Base-by-base conservation (phyloP, 1,140 invertebrate species). In the Penaeus vannamei region DNA sequence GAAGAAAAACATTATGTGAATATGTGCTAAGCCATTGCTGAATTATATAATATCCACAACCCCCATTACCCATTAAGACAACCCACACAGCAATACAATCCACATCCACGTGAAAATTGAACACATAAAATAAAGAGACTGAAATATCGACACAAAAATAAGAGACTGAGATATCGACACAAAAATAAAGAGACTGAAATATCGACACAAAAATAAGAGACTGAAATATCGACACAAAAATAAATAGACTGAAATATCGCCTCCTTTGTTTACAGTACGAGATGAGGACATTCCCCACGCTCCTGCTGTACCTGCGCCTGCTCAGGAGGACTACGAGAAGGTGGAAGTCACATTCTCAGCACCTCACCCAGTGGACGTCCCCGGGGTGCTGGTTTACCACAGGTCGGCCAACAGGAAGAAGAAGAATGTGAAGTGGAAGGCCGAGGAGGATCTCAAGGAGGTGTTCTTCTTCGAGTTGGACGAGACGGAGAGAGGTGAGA, bases 381-480 rank as follows among this genome's bases (percentile, higher is more conserved):
- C 46, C 0, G 95, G 96, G 92, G 95, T 96, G 66, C 93, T 96
- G 17, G 93, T 95, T 72, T 94, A 95, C 90, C 95, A 96, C 88
- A 95, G 96, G 92, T 93, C 92, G 42, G 92, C 94, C 90, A 95
- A 95, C 92, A 96, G 96, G 3, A 95, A 96, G 0, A 98, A 98
- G 92, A 97, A 98, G 93, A 95, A 94, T 91, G 95, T 99, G 4
- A 92, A 93, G 87, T 99, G 97, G 97, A 96, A 96, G 92, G 94
- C 95, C 19, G 97, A 97, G 90, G 93, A 95, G 17, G 95, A 98
- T 83, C 93, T 99, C 26, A 96, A 96, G 92, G 95, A 97, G 90
- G 94, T 97, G 69, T 95, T 96, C 91, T 98, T 96, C 92, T 99
- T 99, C 93, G 97, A 98, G 93, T 93, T 98, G 69, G 98, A 99